These are phyloP conservation scores for Mormyrus hasselquistii DNA, from an alignment of 2,797 vertebrate species.

Conservation along the genomic window DNA sequence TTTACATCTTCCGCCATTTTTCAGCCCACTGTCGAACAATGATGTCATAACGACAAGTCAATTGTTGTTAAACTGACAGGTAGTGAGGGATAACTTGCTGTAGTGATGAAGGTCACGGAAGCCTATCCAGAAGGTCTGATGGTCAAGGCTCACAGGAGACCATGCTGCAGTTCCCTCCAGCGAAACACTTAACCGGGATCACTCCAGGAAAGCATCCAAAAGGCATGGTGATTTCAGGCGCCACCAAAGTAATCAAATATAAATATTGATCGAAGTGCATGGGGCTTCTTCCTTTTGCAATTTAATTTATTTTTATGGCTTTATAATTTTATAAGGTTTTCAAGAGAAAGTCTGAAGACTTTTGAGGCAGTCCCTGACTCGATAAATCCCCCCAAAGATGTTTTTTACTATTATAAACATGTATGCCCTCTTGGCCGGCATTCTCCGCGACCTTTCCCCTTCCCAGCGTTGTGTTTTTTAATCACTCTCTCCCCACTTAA, in stretches of 20 bases:
- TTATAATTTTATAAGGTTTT: neutral
- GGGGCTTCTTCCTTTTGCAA: neutral
- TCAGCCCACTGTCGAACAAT: neutral
- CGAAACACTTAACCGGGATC: neutral
- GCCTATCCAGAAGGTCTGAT: neutral
- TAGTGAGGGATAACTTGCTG: neutral
- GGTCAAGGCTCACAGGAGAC: neutral
- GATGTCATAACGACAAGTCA: neutral
- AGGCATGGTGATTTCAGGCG: neutral
- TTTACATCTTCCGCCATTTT: neutral
- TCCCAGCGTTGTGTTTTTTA: neutral
- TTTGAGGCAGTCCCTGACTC: neutral
- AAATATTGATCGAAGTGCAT: neutral
- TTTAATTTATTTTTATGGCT: neutral
- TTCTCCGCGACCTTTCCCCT: neutral
- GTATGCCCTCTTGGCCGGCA: neutral
- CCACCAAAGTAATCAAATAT: neutral
- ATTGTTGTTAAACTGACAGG: neutral
- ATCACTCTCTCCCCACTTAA: neutral
- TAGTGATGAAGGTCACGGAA: neutral
- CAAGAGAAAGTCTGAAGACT: neutral
- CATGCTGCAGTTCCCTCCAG: neutral
- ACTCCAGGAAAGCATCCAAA: neutral
- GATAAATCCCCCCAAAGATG: neutral
- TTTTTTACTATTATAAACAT: neutral